Evolutionary conservation across 2,888 invertebrate species (phyloP), one percentile per base, ranked within the genome.

Genomic region (Plebejus melissa): DNA sequence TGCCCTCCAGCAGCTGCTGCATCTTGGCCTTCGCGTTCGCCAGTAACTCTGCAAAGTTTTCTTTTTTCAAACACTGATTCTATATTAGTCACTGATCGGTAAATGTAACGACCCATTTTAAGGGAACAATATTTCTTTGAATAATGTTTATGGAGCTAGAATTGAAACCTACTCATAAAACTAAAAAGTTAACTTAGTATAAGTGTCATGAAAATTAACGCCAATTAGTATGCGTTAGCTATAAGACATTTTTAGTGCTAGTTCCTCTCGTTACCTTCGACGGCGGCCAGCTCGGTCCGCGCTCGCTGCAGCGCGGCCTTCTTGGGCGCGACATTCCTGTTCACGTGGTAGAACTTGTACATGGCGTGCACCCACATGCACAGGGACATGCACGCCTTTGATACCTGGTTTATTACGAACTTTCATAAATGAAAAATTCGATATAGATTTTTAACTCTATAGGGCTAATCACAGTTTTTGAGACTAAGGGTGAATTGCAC

Each of bases 361-460:
- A 99, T 98, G 0, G 98, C 98, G 81, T 97, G 96, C 50, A 98
- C 96, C 98, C 98, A 98, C 94, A 97, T 96, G 82, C 98, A 98
- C 1, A 98, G 91, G 0, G 96, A 97, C 79, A 95, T 96, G 83
- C 97, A 97, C 0, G 97, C 97, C 86, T 96, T 97, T 0, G 97
- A 97, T 13, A 96, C 96, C 95, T 96, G 13, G 50, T 2, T 28
- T 2, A 74, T n/a, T 11, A 11, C 9, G 46, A 22, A 22, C 22
- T 22, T 22, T 22, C 0, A 22, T 22, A 22, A 22, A 22, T 22
- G 22, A 22, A 22, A 22, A 22, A 22, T 22, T 22, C 22, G 22
- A 22, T 22, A 22, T 22, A 22, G 22, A 22, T 22, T 22, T 22
- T 22, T 22, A 22, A 22, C 22, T 22, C 22, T 22, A 22, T 22